Evolutionary conservation across 2,113 vertebrate genomes (phyloP).

Genomic region (Tenrec ecaudatus): DNA sequence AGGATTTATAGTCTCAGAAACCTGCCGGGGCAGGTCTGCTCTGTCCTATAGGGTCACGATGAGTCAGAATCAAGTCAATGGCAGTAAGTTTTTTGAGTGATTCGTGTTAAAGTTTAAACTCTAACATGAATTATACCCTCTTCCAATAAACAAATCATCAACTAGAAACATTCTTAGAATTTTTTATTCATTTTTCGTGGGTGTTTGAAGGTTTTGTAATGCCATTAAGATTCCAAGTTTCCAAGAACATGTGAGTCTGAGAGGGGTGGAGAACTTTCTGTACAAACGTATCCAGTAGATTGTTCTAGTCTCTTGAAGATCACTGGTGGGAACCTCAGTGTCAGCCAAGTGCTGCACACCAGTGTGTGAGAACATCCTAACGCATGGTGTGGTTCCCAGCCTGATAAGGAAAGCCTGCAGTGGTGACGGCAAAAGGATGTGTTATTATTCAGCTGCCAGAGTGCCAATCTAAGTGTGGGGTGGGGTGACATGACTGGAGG

Average conservation of each 20-base stretch:
- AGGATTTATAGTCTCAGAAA: no score
- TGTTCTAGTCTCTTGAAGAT: neutral
- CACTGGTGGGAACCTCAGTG: neutral
- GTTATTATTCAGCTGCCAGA: neutral
- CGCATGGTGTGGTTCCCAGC: neutral
- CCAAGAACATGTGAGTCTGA: slow-evolving; percentile 19
- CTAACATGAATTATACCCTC: neutral
- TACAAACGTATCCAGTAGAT: neutral
- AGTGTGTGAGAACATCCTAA: neutral
- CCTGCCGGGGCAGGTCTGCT: no score
- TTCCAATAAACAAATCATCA: neutral
- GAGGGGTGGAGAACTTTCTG: neutral
- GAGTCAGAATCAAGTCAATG: no score
- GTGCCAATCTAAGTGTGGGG: neutral
- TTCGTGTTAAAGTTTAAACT: slow-evolving; percentile 16
- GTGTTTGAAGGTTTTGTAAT: slow-evolving; percentile 10
- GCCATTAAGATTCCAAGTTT: slow-evolving; percentile 18
- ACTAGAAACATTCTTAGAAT: slow-evolving; percentile 4
- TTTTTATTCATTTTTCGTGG: neutral
- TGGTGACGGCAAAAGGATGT: neutral
- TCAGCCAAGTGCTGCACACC: neutral
- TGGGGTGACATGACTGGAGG: neutral
- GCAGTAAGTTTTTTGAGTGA: no score
- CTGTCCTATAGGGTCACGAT: no score
- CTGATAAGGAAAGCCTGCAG: neutral